These are phyloP conservation scores for Plectropomus leopardus DNA, from an alignment of 2,113 vertebrate genomes.

Conservation along the genomic window DNA sequence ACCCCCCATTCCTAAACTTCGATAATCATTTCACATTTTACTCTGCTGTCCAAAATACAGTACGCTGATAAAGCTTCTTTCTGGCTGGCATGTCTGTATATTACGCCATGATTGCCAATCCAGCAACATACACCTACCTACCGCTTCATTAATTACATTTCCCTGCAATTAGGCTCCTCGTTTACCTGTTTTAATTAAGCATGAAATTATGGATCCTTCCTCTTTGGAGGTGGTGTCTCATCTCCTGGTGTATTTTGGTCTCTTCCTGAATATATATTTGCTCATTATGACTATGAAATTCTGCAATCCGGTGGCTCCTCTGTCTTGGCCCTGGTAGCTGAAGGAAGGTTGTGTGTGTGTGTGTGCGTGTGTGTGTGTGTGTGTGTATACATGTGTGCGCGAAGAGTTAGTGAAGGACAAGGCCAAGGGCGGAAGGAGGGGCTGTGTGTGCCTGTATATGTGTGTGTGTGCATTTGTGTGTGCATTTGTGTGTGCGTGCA, in stretches of 20 bases:
- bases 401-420: neutral
- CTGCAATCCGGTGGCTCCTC: neutral
- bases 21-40: slow-evolving; percentile 14
- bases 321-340: slow-evolving; percentile 24
- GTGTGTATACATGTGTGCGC: neutral
- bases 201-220: slow-evolving; percentile 53
- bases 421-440: slow-evolving; percentile 11
- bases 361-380: slow-evolving; percentile 13
- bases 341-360: slow-evolving; percentile 19
- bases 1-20: slow-evolving; percentile 2
- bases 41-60: neutral
- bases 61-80: neutral
- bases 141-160: slow-evolving; percentile 69
- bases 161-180: slow-evolving; percentile 62
- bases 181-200: slow-evolving; percentile 71
- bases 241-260: slow-evolving; percentile 41
- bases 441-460: slow-evolving; percentile 20
- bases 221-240: slow-evolving; percentile 33
- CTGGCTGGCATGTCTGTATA: neutral
- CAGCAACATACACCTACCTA: slow-evolving; percentile 37
- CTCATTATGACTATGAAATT: slow-evolving; percentile 36
- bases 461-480: slow-evolving; percentile 31
- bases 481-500: neutral
- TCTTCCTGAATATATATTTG: slow-evolving; percentile 48
- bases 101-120: slow-evolving; percentile 36